These are phyloP conservation scores for Gymnocypris eckloni DNA, from an alignment of 2,797 vertebrate genomes.

Conservation along the genomic window DNA sequence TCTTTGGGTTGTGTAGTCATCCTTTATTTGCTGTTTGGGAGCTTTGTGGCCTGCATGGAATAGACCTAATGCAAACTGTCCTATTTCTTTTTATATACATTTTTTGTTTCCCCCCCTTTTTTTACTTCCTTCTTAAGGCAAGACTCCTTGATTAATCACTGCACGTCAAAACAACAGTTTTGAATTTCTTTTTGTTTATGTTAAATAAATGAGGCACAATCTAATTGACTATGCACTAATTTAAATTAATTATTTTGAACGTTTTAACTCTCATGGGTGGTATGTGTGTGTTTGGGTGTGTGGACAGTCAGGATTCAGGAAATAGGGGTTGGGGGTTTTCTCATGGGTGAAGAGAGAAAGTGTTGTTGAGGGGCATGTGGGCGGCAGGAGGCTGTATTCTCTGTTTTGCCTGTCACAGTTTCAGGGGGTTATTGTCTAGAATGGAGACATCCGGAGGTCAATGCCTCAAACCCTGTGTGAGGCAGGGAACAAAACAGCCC, in stretches of 20 bases:
- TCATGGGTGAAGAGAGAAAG: constrained; percentile 23
- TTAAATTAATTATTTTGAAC: not conserved
- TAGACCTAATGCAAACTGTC: constrained; percentile 27
- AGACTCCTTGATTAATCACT: not conserved
- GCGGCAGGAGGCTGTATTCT: constrained; percentile 39
- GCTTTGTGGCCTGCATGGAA: constrained; percentile 20
- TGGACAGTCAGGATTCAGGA: not conserved
- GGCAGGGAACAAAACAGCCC: constrained; percentile 57
- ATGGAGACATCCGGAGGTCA: constrained; percentile 63
- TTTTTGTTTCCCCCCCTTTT: no score
- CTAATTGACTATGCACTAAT: not conserved
- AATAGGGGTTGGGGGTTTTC: constrained; percentile 1
- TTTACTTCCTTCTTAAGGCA: not conserved
- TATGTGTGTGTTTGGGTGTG: constrained; percentile 1
- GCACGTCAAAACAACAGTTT: not conserved
- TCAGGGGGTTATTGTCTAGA: constrained; percentile 61
- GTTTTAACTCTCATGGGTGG: not conserved
- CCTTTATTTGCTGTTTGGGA: constrained; percentile 24
- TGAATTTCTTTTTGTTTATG: not conserved
- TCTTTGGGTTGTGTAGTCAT: constrained; percentile 38
- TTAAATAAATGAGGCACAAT: not conserved
- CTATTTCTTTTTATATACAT: not conserved
- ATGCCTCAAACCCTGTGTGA: constrained; percentile 57
- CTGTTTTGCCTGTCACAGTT: constrained; percentile 41
- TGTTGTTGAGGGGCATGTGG: constrained; percentile 28